phyloP scores from a whole-genome alignment of 2,888 invertebrate species.

The Frankliniella intonsa region DNA sequence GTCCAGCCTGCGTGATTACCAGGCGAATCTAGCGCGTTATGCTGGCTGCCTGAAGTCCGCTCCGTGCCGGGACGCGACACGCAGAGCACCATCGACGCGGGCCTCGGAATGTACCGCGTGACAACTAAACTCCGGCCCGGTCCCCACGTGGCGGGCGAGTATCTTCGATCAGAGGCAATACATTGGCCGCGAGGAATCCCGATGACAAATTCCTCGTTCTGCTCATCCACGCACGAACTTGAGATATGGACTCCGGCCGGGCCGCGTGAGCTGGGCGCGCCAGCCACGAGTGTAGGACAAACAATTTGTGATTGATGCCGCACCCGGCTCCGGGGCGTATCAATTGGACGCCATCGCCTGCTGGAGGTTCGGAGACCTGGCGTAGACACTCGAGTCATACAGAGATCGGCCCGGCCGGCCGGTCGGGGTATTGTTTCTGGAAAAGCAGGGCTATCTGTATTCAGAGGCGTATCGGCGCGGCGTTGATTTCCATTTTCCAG shows the following conservation, averaged over 20 bases:
- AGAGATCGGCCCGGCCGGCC: background rate
- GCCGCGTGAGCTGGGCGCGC: background rate
- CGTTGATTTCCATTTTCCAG: background rate
- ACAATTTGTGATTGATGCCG: background rate
- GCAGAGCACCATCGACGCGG: background rate
- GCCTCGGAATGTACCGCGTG: background rate
- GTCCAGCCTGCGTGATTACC: no score
- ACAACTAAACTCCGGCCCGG: background rate
- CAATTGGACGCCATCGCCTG: background rate
- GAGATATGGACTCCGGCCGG: background rate
- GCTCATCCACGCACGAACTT: background rate
- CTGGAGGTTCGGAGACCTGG: background rate
- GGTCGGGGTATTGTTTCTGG: background rate
- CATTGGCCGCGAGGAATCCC: background rate
- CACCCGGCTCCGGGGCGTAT: background rate
- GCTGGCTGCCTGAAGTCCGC: no score
- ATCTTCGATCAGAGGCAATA: background rate
- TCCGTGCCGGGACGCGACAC: no score
- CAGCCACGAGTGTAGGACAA: background rate
- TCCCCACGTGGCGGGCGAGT: background rate
- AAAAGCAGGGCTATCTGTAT: conserved; percentile 11
- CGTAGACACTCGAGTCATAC: no score
- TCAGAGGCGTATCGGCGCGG: background rate
- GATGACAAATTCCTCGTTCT: conserved; percentile 5
- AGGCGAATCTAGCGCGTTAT: no score